Evolutionary conservation across 2,888 invertebrate species (phyloP), one percentile per base, ranked within the genome.

Genomic region (Zootermopsis nevadensis): DNA sequence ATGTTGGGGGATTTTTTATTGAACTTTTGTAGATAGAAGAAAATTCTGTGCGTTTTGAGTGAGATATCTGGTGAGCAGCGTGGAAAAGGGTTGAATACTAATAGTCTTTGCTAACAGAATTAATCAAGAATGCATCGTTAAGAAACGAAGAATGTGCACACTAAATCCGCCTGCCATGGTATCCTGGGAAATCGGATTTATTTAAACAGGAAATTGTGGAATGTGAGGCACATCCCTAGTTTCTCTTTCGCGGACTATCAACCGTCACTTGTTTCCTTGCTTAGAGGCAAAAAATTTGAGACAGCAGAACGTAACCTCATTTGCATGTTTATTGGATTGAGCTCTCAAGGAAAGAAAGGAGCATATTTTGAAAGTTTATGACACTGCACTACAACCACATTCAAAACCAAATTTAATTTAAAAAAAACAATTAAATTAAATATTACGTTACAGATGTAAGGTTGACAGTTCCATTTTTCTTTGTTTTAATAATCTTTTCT

Each of bases 211-310:
- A 69, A 31, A 69, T 33, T 22, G 69, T 69, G 60, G n/a, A 60
- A 60, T 60, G 8, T 22, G 69, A 31, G 33, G 69, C 4, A 33
- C 69, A 69, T 69, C 69, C 69, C 69, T 69, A 69, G 69, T 69
- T 69, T 33, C 69, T 69, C 69, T 60, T 60, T 15, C 1, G 48
- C 48, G 19, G 48, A 48, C 48, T 19, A 19, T 60, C n/a, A 6
- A 12, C 1, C 31, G 30, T 33, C 69, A 69, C 33, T 31, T 22
- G 19, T 69, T 69, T 33, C 69, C 69, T 69, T 60, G 12, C 33
- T 33, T 0, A 0, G 31, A 6, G 30, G 4, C 33, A 33, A 31
- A 30, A 66, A n/a, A 69, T 3, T 15, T 27, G 4, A 31, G 33
- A 33, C 69, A 19, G 12, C 69, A 69, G 69, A 33, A 69, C 31